These are phyloP conservation scores for Corvus moneduloides DNA, from an alignment of 2,113 vertebrate species.

Conservation along the genomic window DNA sequence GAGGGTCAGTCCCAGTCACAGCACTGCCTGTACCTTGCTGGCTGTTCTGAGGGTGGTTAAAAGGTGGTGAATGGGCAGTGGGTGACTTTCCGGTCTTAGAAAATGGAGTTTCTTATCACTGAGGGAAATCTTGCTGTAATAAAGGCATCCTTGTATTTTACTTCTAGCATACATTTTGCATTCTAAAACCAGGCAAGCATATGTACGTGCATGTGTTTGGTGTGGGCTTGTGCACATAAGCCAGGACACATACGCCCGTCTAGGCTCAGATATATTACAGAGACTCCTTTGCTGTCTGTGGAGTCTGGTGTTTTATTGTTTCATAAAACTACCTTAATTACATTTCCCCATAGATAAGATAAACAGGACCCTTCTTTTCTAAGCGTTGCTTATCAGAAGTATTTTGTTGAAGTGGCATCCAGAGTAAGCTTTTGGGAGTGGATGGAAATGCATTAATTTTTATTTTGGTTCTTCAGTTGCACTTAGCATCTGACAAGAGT, in stretches of 20 bases:
- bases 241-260: not conserved
- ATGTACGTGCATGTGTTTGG: not conserved
- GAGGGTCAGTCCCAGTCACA: not conserved
- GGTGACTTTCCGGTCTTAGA: not conserved
- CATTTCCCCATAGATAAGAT: constrained; percentile 45
- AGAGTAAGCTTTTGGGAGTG: not conserved
- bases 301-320: constrained; percentile 39
- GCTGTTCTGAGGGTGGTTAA: not conserved
- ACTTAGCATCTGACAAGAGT: constrained; percentile 25
- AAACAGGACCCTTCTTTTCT: constrained; percentile 29
- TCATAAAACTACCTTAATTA: constrained; percentile 50
- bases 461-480: constrained; percentile 23
- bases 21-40: not conserved
- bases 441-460: not conserved
- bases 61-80: not conserved
- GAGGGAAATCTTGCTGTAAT: not conserved
- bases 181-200: not conserved
- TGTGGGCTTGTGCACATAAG: not conserved
- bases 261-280: not conserved
- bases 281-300: not conserved
- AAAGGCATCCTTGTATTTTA: not conserved
- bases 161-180: not conserved
- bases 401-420: constrained; percentile 18
- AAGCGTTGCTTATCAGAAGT: constrained; percentile 8
- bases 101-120: not conserved